phyloP scores from a whole-genome alignment of 2,888 invertebrate genomes.

The Chloroclysta siterata region DNA sequence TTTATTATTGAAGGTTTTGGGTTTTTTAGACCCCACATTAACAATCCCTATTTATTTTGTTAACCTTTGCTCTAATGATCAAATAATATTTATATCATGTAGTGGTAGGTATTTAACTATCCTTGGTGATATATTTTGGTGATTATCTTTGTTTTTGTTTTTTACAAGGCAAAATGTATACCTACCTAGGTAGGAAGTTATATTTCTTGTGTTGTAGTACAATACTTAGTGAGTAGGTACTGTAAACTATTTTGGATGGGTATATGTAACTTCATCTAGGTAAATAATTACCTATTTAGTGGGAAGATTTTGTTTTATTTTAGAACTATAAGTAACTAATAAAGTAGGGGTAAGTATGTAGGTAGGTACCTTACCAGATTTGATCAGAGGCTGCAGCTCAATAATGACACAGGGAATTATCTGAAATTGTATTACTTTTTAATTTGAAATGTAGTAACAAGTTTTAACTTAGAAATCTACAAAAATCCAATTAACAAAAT shows the following conservation, averaged over 20 bases:
- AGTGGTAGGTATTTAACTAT: not conserved
- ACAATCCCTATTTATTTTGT: not conserved
- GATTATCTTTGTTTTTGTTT: no score
- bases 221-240: not conserved
- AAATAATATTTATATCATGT: not conserved
- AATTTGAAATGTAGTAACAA: not conserved
- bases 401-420: not conserved
- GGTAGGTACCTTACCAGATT: slow-evolving; percentile 28
- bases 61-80: not conserved
- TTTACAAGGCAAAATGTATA: no score
- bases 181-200: not conserved
- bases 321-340: no score
- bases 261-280: not conserved
- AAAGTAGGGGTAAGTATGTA: no score
- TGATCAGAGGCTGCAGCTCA: not conserved
- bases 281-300: not conserved
- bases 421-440: not conserved
- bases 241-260: not conserved
- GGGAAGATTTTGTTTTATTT: no score
- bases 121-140: no score
- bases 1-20: not conserved
- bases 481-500: not conserved
- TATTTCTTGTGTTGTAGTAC: not conserved
- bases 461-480: not conserved
- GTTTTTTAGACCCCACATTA: not conserved